A percentile compares a stretch with the other conserved stretches of the same genome.
Conservation (phyloP, 2,113 vertebrate species). For the Dendropsophus ebraccatus region DNA sequence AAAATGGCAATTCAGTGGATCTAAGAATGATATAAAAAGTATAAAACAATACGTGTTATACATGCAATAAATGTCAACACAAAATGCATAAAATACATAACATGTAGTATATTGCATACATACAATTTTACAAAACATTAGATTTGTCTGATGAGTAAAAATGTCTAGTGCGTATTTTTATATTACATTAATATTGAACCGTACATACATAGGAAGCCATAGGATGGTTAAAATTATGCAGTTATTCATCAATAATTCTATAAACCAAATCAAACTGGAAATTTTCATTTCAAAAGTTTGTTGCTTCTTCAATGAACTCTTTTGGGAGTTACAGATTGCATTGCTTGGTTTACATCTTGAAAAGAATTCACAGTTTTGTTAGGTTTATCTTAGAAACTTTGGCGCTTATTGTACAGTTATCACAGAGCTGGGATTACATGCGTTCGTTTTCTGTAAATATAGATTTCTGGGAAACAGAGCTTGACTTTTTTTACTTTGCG, state of each 20-base stretch:
- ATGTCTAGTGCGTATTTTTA: background rate
- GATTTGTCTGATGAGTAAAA: background rate
- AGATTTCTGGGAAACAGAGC: background rate
- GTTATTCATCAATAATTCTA: slow-evolving; percentile 33
- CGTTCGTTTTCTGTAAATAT: background rate
- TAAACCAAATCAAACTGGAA: slow-evolving; percentile 6
- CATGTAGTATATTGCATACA: no score
- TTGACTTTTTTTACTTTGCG: background rate
- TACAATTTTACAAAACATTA: background rate
- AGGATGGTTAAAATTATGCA: background rate
- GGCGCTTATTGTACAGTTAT: background rate
- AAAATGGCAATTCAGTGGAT: no score
- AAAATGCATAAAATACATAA: no score
- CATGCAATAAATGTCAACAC: no score
- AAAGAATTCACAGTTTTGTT: slow-evolving; percentile 22
- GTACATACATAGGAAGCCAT: background rate
- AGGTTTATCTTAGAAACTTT: slow-evolving; percentile 4
- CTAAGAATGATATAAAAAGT: no score
- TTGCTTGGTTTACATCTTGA: background rate
- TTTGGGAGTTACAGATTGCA: background rate
- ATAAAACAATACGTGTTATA: no score
- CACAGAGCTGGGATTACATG: background rate
- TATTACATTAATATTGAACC: background rate
- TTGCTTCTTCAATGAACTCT: background rate
- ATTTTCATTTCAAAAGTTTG: slow-evolving; percentile 13